phyloP scores from a whole-genome alignment of 2,797 vertebrate genomes.

The Phrynocephalus guinanensis region DNA sequence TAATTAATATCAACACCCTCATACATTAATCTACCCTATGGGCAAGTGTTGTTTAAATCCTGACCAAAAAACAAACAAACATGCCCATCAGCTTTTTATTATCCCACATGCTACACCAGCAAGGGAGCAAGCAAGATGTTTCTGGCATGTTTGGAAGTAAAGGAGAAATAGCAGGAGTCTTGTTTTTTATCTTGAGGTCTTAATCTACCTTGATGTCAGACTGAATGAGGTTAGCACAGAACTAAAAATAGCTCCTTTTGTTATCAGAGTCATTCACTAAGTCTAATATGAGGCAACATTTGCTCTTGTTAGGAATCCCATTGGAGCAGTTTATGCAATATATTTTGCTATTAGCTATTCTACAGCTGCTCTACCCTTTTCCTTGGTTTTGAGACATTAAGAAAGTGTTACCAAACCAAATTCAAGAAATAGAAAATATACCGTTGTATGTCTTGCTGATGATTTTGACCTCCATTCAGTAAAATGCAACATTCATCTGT shows the following conservation, averaged over 20 bases:
- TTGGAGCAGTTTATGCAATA: constrained; percentile 62
- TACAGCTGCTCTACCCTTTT: constrained; percentile 13
- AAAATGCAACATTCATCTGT: neutral
- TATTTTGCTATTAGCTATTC: constrained; percentile 32
- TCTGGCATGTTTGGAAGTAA: constrained; percentile 13
- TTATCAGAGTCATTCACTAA: constrained; percentile 59
- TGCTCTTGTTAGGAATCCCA: constrained; percentile 63
- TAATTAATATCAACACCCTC: neutral
- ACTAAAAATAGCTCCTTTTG: constrained; percentile 61
- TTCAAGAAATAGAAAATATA: neutral
- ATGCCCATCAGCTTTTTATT: constrained; percentile 27
- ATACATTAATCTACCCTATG: rapidly evolving
- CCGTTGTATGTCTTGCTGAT: neutral
- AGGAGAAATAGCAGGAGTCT: constrained; percentile 21
- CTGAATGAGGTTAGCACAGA: constrained; percentile 51
- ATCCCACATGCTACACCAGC: neutral
- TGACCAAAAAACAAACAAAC: neutral
- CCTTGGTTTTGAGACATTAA: neutral
- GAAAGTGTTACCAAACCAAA: neutral
- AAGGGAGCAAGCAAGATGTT: neutral
- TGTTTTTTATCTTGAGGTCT: constrained; percentile 40
- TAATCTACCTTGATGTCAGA: constrained; percentile 55
- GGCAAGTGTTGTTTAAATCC: constrained; percentile 21
- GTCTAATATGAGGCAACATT: constrained; percentile 61
- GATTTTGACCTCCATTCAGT: rapidly evolving